phyloP scores from a whole-genome alignment of 2,797 vertebrate species.

The Crocodylus rhombifer region DNA sequence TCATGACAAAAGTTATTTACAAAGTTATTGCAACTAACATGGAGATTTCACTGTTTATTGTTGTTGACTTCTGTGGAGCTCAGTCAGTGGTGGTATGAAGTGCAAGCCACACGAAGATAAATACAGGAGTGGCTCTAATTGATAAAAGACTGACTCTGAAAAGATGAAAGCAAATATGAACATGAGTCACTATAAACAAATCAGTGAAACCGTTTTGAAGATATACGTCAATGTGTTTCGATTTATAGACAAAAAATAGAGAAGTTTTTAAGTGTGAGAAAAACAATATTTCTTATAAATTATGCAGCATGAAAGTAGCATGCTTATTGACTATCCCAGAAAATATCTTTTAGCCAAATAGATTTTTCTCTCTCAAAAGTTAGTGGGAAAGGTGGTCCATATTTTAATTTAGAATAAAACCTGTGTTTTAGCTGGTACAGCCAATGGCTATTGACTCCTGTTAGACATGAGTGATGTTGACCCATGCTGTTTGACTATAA shows the following conservation, averaged over 20 bases:
- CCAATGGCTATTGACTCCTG: background rate
- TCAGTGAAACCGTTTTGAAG: background rate
- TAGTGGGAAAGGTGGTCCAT: background rate
- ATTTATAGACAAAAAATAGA: background rate
- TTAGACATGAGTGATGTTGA: background rate
- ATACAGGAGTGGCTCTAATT: background rate
- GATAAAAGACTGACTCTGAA: background rate
- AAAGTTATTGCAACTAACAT: background rate
- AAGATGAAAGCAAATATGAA: background rate
- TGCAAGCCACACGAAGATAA: background rate
- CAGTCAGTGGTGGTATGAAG: background rate
- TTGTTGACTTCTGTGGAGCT: background rate
- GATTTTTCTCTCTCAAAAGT: background rate
- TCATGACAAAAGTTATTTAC: background rate
- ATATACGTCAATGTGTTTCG: background rate
- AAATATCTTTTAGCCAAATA: background rate
- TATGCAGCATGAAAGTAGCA: background rate
- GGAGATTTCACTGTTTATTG: background rate
- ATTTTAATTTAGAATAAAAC: background rate
- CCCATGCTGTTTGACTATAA: accelerated
- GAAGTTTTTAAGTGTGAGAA: accelerated
- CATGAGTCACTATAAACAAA: background rate
- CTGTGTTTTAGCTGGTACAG: background rate
- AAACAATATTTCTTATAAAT: background rate
- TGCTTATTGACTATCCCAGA: background rate